Conservation (phyloP, 2,797 vertebrate genomes). For the Chelidonichthys spinosus region DNA sequence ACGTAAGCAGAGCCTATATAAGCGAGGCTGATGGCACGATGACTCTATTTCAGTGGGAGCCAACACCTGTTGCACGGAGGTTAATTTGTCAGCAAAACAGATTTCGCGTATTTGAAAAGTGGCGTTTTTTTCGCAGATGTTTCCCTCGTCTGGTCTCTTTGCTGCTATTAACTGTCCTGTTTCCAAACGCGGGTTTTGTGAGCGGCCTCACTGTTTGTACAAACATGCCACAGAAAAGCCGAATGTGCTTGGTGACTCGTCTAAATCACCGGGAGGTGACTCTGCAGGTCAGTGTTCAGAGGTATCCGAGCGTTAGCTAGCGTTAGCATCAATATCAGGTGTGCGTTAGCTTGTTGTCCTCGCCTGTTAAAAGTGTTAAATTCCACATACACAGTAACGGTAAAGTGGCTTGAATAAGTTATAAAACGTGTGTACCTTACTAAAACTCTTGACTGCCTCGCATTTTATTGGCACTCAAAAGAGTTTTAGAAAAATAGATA, state of each 20-base stretch:
- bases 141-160: conserved; percentile 81
- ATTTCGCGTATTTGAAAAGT: background rate
- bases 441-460: no score
- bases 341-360: background rate
- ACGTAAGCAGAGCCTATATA: conserved; percentile 39
- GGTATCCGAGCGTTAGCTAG: background rate
- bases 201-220: conserved; percentile 83
- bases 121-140: conserved; percentile 71
- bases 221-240: conserved; percentile 65
- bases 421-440: background rate
- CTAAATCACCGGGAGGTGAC: conserved; percentile 29
- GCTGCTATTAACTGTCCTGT: conserved; percentile 71
- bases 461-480: background rate
- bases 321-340: background rate
- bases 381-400: background rate
- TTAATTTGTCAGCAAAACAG: background rate
- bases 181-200: conserved; percentile 63
- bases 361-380: background rate
- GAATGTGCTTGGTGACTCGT: conserved; percentile 1
- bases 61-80: background rate
- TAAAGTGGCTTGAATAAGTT: background rate
- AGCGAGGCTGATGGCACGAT: background rate
- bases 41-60: background rate
- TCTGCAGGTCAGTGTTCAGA: conserved; percentile 56
- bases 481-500: background rate